Evolutionary conservation across 2,888 invertebrate species (phyloP).

Genomic region (Hedychridium roseum): DNA sequence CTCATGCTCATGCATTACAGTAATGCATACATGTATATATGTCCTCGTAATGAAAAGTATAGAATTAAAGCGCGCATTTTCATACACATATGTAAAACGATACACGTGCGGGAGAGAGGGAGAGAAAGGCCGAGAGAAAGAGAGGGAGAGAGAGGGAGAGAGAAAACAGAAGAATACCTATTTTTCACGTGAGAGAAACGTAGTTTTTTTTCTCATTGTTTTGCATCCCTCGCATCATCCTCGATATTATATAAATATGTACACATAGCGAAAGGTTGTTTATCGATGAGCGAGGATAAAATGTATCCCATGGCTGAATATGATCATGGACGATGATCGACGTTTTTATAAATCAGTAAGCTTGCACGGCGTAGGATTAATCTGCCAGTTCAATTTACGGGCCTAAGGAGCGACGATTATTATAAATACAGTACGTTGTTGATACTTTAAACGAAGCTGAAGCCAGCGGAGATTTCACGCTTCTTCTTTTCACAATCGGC

Average conservation of each 20-base stretch:
- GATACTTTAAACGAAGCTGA: no score
- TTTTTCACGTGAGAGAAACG: slow-evolving; percentile 41
- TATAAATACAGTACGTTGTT: slow-evolving; percentile 22
- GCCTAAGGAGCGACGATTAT: slow-evolving; percentile 33
- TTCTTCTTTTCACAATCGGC: no score
- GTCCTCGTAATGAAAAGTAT: slow-evolving; percentile 17
- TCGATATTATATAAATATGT: slow-evolving; percentile 26
- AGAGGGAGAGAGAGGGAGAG: slow-evolving; percentile 9
- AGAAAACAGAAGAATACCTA: slow-evolving; percentile 23
- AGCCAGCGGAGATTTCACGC: no score
- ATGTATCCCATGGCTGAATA: slow-evolving; percentile 37
- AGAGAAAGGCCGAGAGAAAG: slow-evolving; percentile 9
- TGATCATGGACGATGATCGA: slow-evolving; percentile 39
- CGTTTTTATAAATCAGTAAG: slow-evolving; percentile 42
- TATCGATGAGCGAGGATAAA: slow-evolving; percentile 14
- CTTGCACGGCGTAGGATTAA: slow-evolving; percentile 40
- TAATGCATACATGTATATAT: slow-evolving; percentile 28
- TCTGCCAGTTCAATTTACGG: slow-evolving; percentile 33
- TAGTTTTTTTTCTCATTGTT: slow-evolving; percentile 52
- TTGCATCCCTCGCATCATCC: slow-evolving; percentile 44
- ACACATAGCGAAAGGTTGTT: slow-evolving; percentile 17
- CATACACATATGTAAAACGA: slow-evolving; percentile 33
- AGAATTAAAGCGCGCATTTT: slow-evolving; percentile 29
- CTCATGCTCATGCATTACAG: not conserved
- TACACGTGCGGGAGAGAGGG: slow-evolving; percentile 32